phyloP scores from a whole-genome alignment of 2,113 vertebrate genomes.

The Campylorhamphus procurvoides region DNA sequence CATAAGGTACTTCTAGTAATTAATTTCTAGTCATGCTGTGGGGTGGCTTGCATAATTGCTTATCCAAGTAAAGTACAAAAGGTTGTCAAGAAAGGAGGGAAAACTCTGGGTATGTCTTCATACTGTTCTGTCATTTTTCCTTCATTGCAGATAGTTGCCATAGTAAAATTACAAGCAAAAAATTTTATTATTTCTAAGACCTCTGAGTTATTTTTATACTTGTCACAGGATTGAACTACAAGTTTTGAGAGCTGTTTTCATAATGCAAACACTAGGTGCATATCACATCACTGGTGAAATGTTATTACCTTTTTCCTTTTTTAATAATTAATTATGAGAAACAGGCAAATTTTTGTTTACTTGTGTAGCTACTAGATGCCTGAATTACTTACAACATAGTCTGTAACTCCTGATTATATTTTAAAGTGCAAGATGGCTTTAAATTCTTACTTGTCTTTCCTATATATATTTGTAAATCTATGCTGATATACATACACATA shows the following conservation, averaged over 20 bases:
- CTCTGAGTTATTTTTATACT: not conserved
- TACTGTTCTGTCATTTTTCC: not conserved
- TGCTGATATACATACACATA: fast-evolving
- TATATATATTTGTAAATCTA: fast-evolving
- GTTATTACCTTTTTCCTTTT: not conserved
- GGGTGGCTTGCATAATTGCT: not conserved
- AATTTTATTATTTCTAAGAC: not conserved
- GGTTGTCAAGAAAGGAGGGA: not conserved
- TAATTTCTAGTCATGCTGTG: not conserved
- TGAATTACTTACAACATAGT: not conserved
- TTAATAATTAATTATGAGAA: not conserved
- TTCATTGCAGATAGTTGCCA: not conserved
- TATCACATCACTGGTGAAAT: not conserved
- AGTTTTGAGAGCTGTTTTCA: not conserved
- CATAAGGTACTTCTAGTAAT: conserved; percentile 85
- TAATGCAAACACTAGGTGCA: not conserved
- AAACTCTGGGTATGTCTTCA: not conserved
- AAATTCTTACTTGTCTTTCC: not conserved
- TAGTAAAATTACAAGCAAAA: not conserved
- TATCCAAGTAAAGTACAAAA: not conserved
- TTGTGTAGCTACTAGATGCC: not conserved
- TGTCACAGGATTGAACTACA: not conserved
- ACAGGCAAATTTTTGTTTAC: not conserved
- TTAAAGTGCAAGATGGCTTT: not conserved
- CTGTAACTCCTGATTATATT: not conserved